Evolutionary conservation across 2,113 vertebrate species (phyloP).

Genomic region (Urocitellus parryii): DNA sequence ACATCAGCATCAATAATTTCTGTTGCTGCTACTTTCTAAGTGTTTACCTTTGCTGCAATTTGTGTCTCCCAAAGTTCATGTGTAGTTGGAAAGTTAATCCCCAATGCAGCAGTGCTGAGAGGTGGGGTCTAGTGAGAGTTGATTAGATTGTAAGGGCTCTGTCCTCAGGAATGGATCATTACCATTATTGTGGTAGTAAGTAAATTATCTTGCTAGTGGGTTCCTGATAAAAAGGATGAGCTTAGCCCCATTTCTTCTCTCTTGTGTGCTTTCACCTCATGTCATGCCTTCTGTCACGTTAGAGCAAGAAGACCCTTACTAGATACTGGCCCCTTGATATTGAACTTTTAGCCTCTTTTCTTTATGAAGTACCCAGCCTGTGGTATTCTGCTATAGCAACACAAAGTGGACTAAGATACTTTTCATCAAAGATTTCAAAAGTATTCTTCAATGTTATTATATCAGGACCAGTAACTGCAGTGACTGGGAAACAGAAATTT

Average conservation of each 20-base stretch:
- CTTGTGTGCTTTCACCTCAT: neutral
- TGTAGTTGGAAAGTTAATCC: neutral
- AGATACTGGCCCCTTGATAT: neutral
- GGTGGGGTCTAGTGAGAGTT: neutral
- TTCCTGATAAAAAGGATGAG: neutral
- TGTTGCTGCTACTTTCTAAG: neutral
- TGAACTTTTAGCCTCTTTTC: neutral
- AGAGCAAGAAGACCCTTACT: neutral
- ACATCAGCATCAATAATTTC: neutral
- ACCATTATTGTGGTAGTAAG: neutral
- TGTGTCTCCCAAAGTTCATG: neutral
- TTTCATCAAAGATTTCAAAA: neutral
- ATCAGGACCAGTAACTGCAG: slow-evolving; percentile 77
- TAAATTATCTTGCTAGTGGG: neutral
- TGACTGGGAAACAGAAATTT: slow-evolving; percentile 80
- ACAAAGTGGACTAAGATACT: neutral
- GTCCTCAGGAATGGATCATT: neutral
- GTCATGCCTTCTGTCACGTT: neutral
- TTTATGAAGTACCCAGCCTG: too few relatives aligned
- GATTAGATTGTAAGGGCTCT: neutral
- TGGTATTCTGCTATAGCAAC: neutral
- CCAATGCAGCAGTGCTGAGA: neutral
- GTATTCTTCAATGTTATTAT: slow-evolving; percentile 74
- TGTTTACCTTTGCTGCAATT: neutral
- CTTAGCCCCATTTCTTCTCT: neutral